These are phyloP conservation scores for Cheilosia impressa DNA, from an alignment of 2,888 invertebrate species.

Conservation along the genomic window DNA sequence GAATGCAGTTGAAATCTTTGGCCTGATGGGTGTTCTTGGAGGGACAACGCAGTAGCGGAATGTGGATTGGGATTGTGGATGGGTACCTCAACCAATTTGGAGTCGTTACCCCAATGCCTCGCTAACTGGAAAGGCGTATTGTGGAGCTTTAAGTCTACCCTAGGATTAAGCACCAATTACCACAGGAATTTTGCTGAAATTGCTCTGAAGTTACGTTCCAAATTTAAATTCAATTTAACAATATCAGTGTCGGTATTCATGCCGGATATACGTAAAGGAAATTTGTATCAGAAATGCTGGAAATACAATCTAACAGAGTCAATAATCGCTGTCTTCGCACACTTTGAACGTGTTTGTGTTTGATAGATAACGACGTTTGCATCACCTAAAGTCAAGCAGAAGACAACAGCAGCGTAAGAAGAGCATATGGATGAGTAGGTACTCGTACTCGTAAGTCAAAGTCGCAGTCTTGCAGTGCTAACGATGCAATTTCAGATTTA, in stretches of 20 bases:
- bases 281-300: background rate
- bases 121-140: too few species aligned
- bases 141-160: too few species aligned
- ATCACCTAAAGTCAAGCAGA: slow-evolving; percentile 10
- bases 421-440: background rate
- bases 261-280: background rate
- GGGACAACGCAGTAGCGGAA: too few species aligned
- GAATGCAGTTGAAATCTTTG: too few species aligned
- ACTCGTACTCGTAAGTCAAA: background rate
- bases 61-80: rapidly evolving
- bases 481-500: background rate
- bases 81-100: too few species aligned
- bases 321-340: slow-evolving; percentile 44
- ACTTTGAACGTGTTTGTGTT: slow-evolving; percentile 34
- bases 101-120: too few species aligned
- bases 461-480: background rate
- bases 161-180: too few species aligned
- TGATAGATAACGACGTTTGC: slow-evolving; percentile 26
- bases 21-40: too few species aligned
- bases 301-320: slow-evolving; percentile 26
- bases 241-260: background rate
- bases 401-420: background rate
- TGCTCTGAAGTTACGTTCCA: background rate
- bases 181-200: too few species aligned
- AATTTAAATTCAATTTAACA: slow-evolving; percentile 1